A percentile compares a stretch with the other conserved stretches of the same genome.
Evolutionary conservation across 1,140 invertebrate species (phyloP).

Genomic region (Diachasma alloeum): DNA sequence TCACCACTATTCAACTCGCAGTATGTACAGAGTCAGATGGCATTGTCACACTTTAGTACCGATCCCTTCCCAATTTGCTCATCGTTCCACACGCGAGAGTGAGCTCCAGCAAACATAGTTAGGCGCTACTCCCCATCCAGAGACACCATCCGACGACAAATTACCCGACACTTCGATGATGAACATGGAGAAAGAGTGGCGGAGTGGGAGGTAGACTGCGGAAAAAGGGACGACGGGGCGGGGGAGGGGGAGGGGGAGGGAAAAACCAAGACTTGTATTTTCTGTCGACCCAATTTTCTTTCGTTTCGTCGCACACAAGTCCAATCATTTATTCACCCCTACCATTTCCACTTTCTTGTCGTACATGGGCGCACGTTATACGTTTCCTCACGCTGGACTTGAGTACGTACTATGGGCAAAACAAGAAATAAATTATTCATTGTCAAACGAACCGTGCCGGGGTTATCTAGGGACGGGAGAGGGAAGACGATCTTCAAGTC

Average conservation of each 20-base stretch:
- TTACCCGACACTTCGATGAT: not conserved
- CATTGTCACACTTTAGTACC: conserved; percentile 7
- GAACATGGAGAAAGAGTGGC: not conserved
- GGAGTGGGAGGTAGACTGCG: too few species aligned
- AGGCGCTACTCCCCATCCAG: not conserved
- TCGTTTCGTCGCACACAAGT: not conserved
- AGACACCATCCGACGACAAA: not conserved
- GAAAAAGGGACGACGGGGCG: too few species aligned
- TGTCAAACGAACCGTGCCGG: not conserved
- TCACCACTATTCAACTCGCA: not conserved
- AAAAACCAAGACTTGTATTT: not conserved
- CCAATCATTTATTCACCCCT: conserved; percentile 5
- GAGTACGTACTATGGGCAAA: not conserved
- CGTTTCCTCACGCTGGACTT: not conserved
- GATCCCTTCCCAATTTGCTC: not conserved
- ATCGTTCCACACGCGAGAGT: not conserved
- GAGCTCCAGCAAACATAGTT: not conserved
- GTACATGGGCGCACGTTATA: not conserved
- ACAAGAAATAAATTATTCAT: conserved; percentile 27
- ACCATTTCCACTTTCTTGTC: not conserved
- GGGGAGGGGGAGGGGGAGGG: too few species aligned
- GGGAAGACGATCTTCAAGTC: not conserved
- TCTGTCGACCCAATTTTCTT: conserved; percentile 1
- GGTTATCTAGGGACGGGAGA: not conserved
- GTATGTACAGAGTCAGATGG: not conserved